Base-by-base conservation (phyloP, 92 coral and sea anemone species). In the Isaurus tuberculatus region DNA sequence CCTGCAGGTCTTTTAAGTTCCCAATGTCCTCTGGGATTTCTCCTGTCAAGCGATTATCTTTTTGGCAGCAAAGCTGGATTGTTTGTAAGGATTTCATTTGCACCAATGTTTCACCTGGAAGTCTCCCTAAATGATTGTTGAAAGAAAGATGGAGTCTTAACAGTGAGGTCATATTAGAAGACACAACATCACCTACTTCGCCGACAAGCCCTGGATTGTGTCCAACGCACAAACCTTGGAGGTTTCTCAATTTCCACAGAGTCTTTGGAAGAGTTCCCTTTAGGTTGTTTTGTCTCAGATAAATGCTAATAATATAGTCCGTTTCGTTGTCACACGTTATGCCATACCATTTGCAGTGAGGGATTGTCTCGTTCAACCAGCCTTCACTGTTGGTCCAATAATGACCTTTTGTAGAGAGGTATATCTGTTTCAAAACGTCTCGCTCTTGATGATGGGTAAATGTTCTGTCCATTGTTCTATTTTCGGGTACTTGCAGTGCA, bases 271-370 rank as follows among this genome's bases (percentile, higher is more conserved):
- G 84, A 7, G 43, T 80, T 6, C 95, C 98, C 30, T 4, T 11
- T 34, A 94, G 57, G 27, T 90, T 86, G 70, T 94, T 94, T 0
- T 71, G 33, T 4, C 46, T 27, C 70, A 94, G 43, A 81, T 33
- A 30, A 60, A 94, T 85, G 53, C 92, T 90, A 60, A 89, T 90
- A 27, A 94, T 75, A 84, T 91, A 88, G 31, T 86, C 86, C 32
- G 30, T 81, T 13, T 75, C 67, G 4, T 44, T 60, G 22, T 87
- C 65, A 70, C 98, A 94, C 20, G 88, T 86, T 48, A 94, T 79
- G 51, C 98, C 98, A 44, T 75, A 81, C 98, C 98, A 94, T 36
- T 53, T 5, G 84, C 98, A 94, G 81, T 94, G 95, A 13, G 89
- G 53, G 14, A 86, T 78, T 17, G 51, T 13, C 1, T 89, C 37